Base-by-base conservation (phyloP, 2,888 invertebrate species). In the Leucophenga maculata region DNA sequence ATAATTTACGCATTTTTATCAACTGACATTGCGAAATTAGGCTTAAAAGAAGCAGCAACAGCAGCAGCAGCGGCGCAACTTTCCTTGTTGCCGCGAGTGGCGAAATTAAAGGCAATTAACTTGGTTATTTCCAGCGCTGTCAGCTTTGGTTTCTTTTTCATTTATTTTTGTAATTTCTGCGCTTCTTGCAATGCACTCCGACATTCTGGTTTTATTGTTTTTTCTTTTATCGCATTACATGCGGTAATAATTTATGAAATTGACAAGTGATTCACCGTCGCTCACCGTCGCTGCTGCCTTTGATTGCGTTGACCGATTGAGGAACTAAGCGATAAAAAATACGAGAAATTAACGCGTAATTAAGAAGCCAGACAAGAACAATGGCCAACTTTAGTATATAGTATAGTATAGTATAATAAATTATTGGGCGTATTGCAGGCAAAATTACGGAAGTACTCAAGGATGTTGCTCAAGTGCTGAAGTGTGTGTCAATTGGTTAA, bases 71-170 rank as follows among this genome's bases (percentile, higher is more conserved):
- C 6, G 31, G n/a, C n/a, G 57, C 32, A 26, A 32, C 20, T 48
- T 52, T 50, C 32, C 54, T 32, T 14, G 59, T 59, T 59, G 65
- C 74, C 57, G 50, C 22, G 60, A 65, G 73, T 83, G 80, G 74
- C 75, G 77, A 83, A 83, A 80, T 80, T 82, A 82, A 82, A 75
- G 72, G 72, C 80, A 83, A 80, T 80, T 80, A 80, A 83, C 78
- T 83, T 83, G 78, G 80, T 76, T 83, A 57, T 57, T 57, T 57
- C n/a, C 26, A 57, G 57, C 57, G 31, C 3, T 64, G 44, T 48
- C 9, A 20, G 20, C 20, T 60, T 46, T 22, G n/a, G 31, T 57
- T 22, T 62, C 46, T 62, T 20, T n/a, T 31, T 32, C n/a, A 77
- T 69, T 77, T 79, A 76, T 79, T 74, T 73, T 77, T 72, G 52